Percentiles rank a stretch among this genome's conserved stretches.
Conservation (phyloP, 2,797 vertebrate genomes). For the Aythya fuligula region DNA sequence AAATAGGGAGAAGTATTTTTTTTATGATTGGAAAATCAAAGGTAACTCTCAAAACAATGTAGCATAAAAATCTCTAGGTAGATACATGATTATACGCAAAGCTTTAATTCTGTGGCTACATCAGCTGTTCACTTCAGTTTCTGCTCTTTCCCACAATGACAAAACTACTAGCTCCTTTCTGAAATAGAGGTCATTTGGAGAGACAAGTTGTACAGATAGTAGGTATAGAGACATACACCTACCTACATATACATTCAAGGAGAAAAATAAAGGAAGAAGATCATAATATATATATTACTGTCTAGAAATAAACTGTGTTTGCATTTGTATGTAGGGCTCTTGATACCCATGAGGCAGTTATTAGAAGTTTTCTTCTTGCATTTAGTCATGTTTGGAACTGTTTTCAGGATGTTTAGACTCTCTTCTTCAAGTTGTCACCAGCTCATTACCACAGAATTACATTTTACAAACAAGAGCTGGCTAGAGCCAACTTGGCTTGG, state of each 20-base stretch:
- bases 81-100: neutral
- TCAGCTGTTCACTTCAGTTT: constrained; percentile 38
- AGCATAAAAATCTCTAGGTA: constrained; percentile 17
- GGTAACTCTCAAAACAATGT: neutral
- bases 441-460: constrained; percentile 79
- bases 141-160: constrained; percentile 37
- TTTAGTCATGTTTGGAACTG: constrained; percentile 71
- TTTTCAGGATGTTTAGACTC: constrained; percentile 74
- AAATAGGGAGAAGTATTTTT: neutral
- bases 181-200: constrained; percentile 46
- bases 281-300: neutral
- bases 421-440: constrained; percentile 76
- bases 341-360: constrained; percentile 31
- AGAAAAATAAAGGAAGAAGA: neutral
- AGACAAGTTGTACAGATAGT: neutral
- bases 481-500: constrained; percentile 71
- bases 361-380: constrained; percentile 51
- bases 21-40: neutral
- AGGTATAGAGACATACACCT: neutral
- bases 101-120: constrained; percentile 30
- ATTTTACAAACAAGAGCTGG: constrained; percentile 75
- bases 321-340: neutral
- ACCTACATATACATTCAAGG: neutral
- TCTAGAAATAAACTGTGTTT: neutral
- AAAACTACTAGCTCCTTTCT: neutral